These are phyloP conservation scores for Nixonia krombeini DNA, from an alignment of 1,140 invertebrate genomes.

Conservation along the genomic window DNA sequence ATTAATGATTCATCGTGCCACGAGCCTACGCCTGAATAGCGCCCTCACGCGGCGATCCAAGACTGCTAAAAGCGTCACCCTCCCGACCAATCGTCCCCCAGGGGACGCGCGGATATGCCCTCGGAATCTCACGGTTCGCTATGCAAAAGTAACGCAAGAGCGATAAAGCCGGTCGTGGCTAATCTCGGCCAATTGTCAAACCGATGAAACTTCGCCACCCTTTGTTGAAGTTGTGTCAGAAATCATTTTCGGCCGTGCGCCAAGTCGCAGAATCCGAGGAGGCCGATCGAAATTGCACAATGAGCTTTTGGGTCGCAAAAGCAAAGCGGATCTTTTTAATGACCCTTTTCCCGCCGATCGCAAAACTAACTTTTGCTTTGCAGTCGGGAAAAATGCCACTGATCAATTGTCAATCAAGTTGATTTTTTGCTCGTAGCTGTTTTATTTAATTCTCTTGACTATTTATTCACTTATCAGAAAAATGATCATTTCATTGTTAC, in stretches of 20 bases:
- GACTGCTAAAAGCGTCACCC: conserved; percentile 43
- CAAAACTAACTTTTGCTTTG: no score
- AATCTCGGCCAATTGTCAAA: conserved; percentile 36
- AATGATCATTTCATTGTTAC: no score
- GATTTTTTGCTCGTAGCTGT: no score
- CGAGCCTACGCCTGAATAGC: conserved; percentile 40
- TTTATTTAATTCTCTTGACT: background rate
- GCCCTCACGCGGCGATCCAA: conserved; percentile 25
- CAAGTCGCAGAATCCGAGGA: background rate
- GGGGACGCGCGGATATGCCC: conserved; percentile 35
- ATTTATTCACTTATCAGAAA: background rate
- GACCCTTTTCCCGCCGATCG: no score
- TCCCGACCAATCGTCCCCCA: conserved; percentile 28
- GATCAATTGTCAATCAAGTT: no score
- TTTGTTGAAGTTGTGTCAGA: conserved; percentile 13
- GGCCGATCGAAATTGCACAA: background rate
- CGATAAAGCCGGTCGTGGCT: conserved; percentile 34
- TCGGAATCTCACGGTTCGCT: conserved; percentile 28
- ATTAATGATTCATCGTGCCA: conserved; percentile 49
- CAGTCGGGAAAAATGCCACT: no score
- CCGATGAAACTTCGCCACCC: conserved; percentile 26
- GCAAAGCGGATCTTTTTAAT: background rate
- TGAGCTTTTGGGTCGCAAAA: background rate
- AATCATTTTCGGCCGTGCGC: conserved; percentile 15
- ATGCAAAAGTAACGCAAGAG: conserved; percentile 28